Conservation (phyloP, 2,888 invertebrate species). For the Ferrisia virgata region DNA sequence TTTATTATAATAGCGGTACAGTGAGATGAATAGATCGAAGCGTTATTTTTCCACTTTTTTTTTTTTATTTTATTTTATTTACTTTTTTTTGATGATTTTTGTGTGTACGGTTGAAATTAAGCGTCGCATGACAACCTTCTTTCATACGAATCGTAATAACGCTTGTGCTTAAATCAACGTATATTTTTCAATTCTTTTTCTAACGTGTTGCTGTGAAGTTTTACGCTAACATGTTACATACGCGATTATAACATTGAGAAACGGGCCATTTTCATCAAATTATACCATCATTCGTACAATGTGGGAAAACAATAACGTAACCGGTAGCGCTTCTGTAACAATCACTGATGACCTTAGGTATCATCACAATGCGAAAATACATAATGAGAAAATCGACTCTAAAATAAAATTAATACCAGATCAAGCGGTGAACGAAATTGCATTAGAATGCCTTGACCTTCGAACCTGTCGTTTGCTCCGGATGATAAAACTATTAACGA, state of each 20-base stretch:
- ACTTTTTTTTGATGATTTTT: neutral
- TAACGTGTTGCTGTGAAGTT: conserved; percentile 11
- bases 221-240: neutral
- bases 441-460: conserved; percentile 22
- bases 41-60: neutral
- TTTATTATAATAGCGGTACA: conserved; percentile 42
- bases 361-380: neutral
- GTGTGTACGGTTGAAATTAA: conserved; percentile 3
- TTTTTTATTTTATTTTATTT: neutral
- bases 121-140: conserved; percentile 2
- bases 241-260: conserved; percentile 18
- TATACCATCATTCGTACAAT: neutral
- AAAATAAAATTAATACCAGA: neutral
- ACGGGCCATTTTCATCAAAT: neutral
- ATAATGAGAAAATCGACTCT: conserved; percentile 11
- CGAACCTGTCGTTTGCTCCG: neutral
- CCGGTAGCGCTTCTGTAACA: conserved; percentile 13
- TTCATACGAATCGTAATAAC: neutral
- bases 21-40: conserved; percentile 24
- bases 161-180: neutral
- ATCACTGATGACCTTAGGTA: conserved; percentile 23
- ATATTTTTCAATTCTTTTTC: neutral
- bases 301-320: conserved; percentile 18
- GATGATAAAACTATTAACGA: neutral
- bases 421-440: neutral